Evolutionary conservation across 2,797 vertebrate genomes (phyloP), one percentile per base, ranked within the genome.

Genomic region (Danio jaintianensis): DNA sequence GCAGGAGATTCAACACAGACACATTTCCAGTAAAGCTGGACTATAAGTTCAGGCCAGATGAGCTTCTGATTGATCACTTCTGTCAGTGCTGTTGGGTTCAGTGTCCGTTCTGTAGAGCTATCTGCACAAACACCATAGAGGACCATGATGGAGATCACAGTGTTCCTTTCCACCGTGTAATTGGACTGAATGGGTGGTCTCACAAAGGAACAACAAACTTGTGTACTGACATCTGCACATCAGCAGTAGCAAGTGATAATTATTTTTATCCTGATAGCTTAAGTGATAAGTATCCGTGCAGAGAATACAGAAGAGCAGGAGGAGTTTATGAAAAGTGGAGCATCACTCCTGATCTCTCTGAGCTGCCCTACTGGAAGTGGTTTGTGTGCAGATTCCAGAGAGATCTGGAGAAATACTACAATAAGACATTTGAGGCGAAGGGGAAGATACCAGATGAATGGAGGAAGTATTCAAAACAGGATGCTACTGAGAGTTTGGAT

Each of bases 311-410:
- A 67, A 74, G 4, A 3, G 89, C 64, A 67, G 89, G 88, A 10
- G 55, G 20, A 6, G 1, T 0, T 0, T 90, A 10, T 52, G 70
- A n/a, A 9, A 11, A 12, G 2, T 90, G 90, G 90, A 75, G 7
- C 1, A 91, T 91, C 8, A 88, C 86, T 0, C 15, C 87, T 48
- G 88, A 91, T 72, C 15, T 2, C 4, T 88, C 89, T 2, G 82
- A 78, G 11, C 56, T 88, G 18, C 13, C 48, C 48, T 52, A 52
- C 48, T 52, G 48, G 48, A 52, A 52, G 48, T 52, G 48, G 48
- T 52, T 52, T 47, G 40, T 74, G 11, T 74, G 71, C 40, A 47
- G 6, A 47, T 74, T 59, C 42, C 42, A 74, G 55, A 22, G 59
- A 16, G 40, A 61, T 38, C 18, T 74, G 7, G 55, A 59, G 22